Evolutionary conservation across 2,113 vertebrate genomes (phyloP), one percentile per base, ranked within the genome.

Genomic region (Macquaria ambigua): DNA sequence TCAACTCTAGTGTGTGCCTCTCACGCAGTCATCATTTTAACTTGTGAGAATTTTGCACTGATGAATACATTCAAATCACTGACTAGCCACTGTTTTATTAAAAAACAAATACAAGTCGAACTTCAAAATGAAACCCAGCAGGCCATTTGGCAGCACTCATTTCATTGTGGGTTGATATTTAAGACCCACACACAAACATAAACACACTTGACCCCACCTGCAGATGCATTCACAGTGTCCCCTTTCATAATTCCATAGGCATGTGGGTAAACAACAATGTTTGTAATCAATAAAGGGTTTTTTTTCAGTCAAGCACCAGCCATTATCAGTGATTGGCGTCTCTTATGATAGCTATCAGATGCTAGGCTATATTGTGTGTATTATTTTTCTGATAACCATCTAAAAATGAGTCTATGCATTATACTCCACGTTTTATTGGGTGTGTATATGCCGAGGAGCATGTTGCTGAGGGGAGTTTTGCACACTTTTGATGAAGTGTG

Each of bases 271-370:
- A 87, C 87, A 90, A 8, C 73, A 63, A 50, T 61, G 68, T 62
- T 71, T 43, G 41, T 28, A 66, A 84, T 82, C 87, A 82, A 85
- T 88, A 89, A 31, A 77, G n/a, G n/a, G 41, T 67, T 83, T 43
- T 82, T 55, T 76, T 50, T 70, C 18, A 8, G 59, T 76, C 28
- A 52, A n/a, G 59, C 21, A 25, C 1, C 46, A 59, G n/a, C 50
- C n/a, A 15, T 43, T 37, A 28, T 48, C 77, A 70, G 20, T 50
- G 41, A 25, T 58, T 25, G 66, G 43, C 39, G 39, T 50, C 53
- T 74, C 28, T 7, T 20, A 3, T 39, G 39, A 28, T 18, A 41
- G 53, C 15, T 53, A 8, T 48, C 58, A 58, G 21, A 46, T 25
- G 12, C 6, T 31, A 31, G 28, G 28, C 28, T 9, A 6, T 52